These are phyloP conservation scores for Pentalonia nigronervosa DNA, from an alignment of 1,140 invertebrate genomes.

Conservation along the genomic window DNA sequence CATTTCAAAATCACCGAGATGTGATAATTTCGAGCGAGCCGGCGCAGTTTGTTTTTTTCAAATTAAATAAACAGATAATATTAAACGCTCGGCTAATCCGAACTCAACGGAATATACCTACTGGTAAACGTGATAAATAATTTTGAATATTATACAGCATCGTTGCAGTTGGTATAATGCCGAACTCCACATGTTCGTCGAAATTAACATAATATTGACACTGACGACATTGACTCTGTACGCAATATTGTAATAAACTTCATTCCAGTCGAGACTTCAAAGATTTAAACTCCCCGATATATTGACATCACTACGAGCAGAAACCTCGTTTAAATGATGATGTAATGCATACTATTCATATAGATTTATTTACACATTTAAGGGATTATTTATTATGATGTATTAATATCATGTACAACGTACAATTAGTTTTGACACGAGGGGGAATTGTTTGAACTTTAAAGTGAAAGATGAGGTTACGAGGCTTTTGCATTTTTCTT, in stretches of 20 bases:
- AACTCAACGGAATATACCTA: not conserved
- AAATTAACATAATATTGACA: not conserved
- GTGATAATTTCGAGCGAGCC: not conserved
- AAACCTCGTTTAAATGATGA: not conserved
- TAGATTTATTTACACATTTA: not conserved
- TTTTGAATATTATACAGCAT: not conserved
- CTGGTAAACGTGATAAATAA: not conserved
- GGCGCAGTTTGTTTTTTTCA: not conserved
- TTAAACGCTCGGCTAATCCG: not conserved
- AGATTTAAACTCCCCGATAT: not conserved
- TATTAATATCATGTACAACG: not conserved
- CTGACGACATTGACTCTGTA: not conserved
- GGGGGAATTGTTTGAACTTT: not conserved
- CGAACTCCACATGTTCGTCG: not conserved
- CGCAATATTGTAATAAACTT: not conserved
- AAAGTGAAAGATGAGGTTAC: not conserved
- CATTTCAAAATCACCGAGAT: not conserved
- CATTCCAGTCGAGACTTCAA: not conserved
- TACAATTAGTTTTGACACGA: not conserved
- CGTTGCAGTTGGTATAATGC: not conserved
- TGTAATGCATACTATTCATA: not conserved
- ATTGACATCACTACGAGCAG: not conserved
- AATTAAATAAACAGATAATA: not conserved
- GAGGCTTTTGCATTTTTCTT: not conserved
- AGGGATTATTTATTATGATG: not conserved